Evolutionary conservation across 2,113 vertebrate genomes (phyloP), one percentile per base, ranked within the genome.

Genomic region (Carollia perspicillata): DNA sequence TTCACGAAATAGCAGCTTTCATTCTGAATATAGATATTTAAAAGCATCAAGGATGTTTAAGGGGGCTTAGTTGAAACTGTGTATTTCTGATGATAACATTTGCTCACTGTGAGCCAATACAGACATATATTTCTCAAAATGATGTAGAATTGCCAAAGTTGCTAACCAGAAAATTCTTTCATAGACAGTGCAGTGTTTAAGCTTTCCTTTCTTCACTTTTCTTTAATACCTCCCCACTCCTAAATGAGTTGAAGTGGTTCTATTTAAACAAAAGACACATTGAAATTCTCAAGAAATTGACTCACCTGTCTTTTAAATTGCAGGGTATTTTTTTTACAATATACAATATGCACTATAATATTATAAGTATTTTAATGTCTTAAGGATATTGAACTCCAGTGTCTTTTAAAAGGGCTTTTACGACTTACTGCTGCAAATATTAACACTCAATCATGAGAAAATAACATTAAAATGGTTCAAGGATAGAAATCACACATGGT

Each of bases 291-390:
- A 83, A 93, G 63, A 84, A 79, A 94, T 10, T 44, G 58, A 71
- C 28, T 84, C 28, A 75, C 35, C 33, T 30, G 37, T 66, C 49
- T 97, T 58, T 93, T 74, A 89, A 88, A n/a, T 44, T 60, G 33
- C 11, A 40, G 9, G 44, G 16, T 78, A 55, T 51, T 92, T 94
- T 74, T 53, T 95, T 94, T 55, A 63, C 37, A 55, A 30, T 71
- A 44, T 65, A 40, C 3, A 84, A 26, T n/a, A 42, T 22, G 6
- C n/a, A 75, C 69, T 55, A 49, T 44, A 79, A 65, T 78, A 4
- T 68, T 68, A 90, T 89, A 65, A 89, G 53, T 71, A 92, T 90
- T 94, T 87, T 84, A 60, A 78, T 93, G 94, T 89, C 55, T 94
- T 96, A 72, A 88, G n/a, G 72, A 55, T 90, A 65, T 63, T 91